Conservation (phyloP, 53 echinoderm and acorn worm species). For the Crossaster papposus region DNA sequence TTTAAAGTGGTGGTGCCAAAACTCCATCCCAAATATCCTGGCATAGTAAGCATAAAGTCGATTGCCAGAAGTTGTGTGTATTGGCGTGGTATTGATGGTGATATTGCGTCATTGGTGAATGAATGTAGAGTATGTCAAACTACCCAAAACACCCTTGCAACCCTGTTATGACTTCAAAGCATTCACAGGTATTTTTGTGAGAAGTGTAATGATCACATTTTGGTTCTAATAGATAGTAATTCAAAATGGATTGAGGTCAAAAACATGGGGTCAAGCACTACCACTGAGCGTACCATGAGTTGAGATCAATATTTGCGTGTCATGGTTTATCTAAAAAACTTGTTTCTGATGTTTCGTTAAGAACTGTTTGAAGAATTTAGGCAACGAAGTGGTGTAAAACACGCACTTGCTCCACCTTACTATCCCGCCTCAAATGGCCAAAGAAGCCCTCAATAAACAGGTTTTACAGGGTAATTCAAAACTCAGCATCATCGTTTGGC, state of each 20-base stretch:
- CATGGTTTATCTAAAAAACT: slow-evolving; percentile 74
- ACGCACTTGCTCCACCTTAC: slow-evolving; percentile 58
- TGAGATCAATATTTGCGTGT: slow-evolving; percentile 65
- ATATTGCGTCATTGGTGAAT: slow-evolving; percentile 57
- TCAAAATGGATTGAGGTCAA: slow-evolving; percentile 73
- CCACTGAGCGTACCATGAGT: slow-evolving; percentile 60
- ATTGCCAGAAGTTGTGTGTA: slow-evolving; percentile 56
- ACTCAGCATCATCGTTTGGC: slow-evolving; percentile 26
- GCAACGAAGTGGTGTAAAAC: slow-evolving; percentile 63
- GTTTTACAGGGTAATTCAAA: slow-evolving; percentile 40
- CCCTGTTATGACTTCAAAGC: slow-evolving; percentile 60
- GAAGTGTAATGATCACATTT: slow-evolving; percentile 54
- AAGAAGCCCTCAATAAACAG: slow-evolving; percentile 43
- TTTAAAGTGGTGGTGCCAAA: slow-evolving; percentile 54
- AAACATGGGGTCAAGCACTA: slow-evolving; percentile 57
- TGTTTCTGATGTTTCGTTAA: slow-evolving; percentile 67
- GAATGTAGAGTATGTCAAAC: slow-evolving; percentile 53
- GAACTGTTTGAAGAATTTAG: slow-evolving; percentile 63
- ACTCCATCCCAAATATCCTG: slow-evolving; percentile 57
- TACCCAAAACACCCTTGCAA: slow-evolving; percentile 48
- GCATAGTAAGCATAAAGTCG: too few species aligned
- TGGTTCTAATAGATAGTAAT: slow-evolving; percentile 68
- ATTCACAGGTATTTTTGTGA: slow-evolving; percentile 70
- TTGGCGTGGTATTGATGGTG: slow-evolving; percentile 58
- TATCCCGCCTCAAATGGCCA: slow-evolving; percentile 66